Percentiles rank a stretch among this genome's conserved stretches.
phyloP scores from a whole-genome alignment of 2,888 invertebrate genomes.

The Heliconius aoede region DNA sequence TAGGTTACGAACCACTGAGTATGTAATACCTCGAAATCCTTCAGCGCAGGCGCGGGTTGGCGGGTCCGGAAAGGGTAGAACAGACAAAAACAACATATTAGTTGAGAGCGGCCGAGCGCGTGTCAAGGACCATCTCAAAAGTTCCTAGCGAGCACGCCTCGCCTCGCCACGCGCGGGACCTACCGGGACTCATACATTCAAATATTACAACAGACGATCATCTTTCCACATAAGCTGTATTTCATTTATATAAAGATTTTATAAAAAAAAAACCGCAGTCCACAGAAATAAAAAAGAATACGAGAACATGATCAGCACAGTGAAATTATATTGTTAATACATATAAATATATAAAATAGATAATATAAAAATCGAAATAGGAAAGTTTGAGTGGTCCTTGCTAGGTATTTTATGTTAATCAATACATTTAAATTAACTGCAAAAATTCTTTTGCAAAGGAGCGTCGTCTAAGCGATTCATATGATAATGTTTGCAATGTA shows the following conservation, averaged over 20 bases:
- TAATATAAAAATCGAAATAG: constrained; percentile 73
- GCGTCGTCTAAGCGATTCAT: constrained; percentile 45
- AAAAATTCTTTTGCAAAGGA: constrained; percentile 48
- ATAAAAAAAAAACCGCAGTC: constrained; percentile 38
- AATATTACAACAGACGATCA: constrained; percentile 68
- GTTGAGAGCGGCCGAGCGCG: constrained; percentile 82
- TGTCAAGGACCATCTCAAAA: constrained; percentile 96
- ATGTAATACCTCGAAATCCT: constrained; percentile 91
- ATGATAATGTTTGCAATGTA: constrained; percentile 45
- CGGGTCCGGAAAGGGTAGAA: constrained; percentile 88
- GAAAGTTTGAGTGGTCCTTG: constrained; percentile 93
- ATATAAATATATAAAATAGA: constrained; percentile 56
- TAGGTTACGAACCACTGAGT: constrained; percentile 84
- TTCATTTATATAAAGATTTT: constrained; percentile 54
- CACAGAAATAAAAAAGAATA: constrained; percentile 57
- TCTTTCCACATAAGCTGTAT: constrained; percentile 69
- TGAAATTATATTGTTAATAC: constrained; percentile 48
- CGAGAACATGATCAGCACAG: constrained; percentile 49
- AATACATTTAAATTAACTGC: constrained; percentile 43
- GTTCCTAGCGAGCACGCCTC: constrained; percentile 85
- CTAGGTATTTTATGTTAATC: constrained; percentile 61
- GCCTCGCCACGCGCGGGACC: constrained; percentile 59
- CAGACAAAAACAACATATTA: constrained; percentile 87
- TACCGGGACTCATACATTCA: constrained; percentile 69
- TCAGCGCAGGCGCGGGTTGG: constrained; percentile 87